Percentiles rank a stretch among this genome's conserved stretches.
Evolutionary conservation across 2,797 vertebrate species (phyloP).

Genomic region (Mycteria americana): DNA sequence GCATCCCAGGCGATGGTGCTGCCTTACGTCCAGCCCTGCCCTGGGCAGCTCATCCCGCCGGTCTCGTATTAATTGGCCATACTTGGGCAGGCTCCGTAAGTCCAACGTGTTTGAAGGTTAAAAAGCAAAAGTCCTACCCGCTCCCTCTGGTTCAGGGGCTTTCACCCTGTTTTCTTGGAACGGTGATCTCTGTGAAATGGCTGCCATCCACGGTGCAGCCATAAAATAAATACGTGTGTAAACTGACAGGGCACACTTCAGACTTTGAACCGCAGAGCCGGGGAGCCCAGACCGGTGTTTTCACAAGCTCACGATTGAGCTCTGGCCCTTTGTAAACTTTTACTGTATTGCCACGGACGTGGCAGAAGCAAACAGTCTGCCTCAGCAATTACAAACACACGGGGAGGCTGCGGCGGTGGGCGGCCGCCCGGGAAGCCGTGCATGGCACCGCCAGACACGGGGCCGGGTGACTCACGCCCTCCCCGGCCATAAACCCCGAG

Average conservation of each 20-base stretch:
- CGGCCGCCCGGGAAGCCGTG: neutral
- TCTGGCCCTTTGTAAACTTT: conserved; percentile 65
- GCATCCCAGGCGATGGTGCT: rapidly evolving
- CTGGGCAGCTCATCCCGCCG: neutral
- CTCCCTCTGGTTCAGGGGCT: neutral
- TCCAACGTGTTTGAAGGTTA: neutral
- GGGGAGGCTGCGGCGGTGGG: neutral
- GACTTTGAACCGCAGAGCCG: conserved; percentile 65
- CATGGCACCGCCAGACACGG: conserved; percentile 67
- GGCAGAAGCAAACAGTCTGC: conserved; percentile 62
- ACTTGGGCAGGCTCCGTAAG: neutral
- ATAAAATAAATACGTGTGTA: conserved; percentile 22
- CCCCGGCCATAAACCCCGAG: conserved; percentile 53
- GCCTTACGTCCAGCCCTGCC: neutral
- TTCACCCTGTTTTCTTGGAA: conserved; percentile 13
- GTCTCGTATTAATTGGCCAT: rapidly evolving
- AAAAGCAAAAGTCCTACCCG: conserved; percentile 17
- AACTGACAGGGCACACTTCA: conserved; percentile 14
- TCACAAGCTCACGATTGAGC: conserved; percentile 51
- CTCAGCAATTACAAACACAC: conserved; percentile 57
- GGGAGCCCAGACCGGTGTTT: conserved; percentile 4
- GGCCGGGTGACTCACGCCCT: conserved; percentile 51
- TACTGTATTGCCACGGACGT: conserved; percentile 48
- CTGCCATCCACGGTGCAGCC: neutral
- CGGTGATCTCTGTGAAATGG: neutral